phyloP scores from a whole-genome alignment of 2,113 vertebrate species.

The Mystacornis crossleyi region DNA sequence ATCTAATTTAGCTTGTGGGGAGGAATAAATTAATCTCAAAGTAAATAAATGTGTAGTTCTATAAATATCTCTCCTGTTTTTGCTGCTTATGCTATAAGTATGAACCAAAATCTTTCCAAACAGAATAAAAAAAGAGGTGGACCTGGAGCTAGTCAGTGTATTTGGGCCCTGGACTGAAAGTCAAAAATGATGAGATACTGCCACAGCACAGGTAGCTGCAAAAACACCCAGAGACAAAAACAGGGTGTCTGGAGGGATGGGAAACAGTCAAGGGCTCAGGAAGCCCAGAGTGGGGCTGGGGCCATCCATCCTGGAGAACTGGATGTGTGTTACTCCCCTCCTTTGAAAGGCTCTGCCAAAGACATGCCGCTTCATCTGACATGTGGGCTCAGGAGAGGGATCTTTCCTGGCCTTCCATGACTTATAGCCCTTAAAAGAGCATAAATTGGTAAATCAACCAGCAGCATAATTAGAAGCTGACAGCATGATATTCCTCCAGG shows the following conservation, averaged over 20 bases:
- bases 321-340: fast-evolving
- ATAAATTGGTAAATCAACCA: not conserved
- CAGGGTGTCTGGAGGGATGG: not conserved
- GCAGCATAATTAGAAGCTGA: not conserved
- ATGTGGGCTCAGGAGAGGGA: not conserved
- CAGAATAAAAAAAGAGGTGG: not conserved
- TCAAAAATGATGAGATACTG: not conserved
- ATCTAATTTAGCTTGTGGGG: not conserved
- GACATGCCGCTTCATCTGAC: not conserved
- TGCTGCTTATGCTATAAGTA: too few relatives aligned
- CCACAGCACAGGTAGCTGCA: not conserved
- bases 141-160: not conserved
- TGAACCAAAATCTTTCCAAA: not conserved
- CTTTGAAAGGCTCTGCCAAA: not conserved
- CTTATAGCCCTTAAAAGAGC: not conserved
- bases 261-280: not conserved
- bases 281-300: fast-evolving
- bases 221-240: not conserved
- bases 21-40: not conserved
- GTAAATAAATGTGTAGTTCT: not conserved
- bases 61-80: not conserved
- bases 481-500: not conserved
- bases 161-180: not conserved
- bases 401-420: not conserved
- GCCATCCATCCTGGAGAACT: too few relatives aligned